Evolutionary conservation across 2,797 vertebrate genomes (phyloP), one percentile per base, ranked within the genome.

Genomic region (Neomorphus geoffroyi): DNA sequence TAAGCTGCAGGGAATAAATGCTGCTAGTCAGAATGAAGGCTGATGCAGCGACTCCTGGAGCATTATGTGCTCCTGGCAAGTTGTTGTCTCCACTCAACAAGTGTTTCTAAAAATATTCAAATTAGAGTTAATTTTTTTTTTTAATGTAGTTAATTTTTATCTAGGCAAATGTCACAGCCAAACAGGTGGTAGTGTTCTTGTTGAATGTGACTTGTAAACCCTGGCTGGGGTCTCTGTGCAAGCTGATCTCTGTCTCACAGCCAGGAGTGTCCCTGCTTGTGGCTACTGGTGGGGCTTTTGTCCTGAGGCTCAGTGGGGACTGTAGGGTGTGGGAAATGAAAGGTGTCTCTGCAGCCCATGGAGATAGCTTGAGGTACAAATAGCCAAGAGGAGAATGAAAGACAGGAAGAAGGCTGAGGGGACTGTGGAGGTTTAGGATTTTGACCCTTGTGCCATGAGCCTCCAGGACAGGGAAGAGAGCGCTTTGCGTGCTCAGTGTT

Each of bases 61-160:
- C 51, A 35, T 58, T n/a, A 7, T 70, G 43, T 86, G 88, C 87
- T 93, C 73, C 88, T 72, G 73, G 91, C 67, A 82, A 92, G 86
- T 80, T 88, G 79, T 86, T 81, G 78, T 92, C 61, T 92, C 70
- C 23, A 21, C 92, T 94, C 94, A 95, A 96, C 81, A 83, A 80
- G 80, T 88, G 62, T 91, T 96, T 92, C 65, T 78, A 92, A 96
- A 97, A 94, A 80, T 81, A 90, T 57, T 93, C 75, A 89, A 80
- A 77, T 94, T 90, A 87, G 73, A 65, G 35, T 92, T 94, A 93
- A 93, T 7, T 46, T 6, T 8, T 30, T n/a, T 92, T 61, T n/a
- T n/a, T 16, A 48, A 48, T 48, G 7, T 86, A 65, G 95, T 96
- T 94, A 74, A 66, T 90, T 95, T 94, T 84, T 92, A 85, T 92